Conservation (phyloP, 2,888 invertebrate genomes). For the Notocelia uddmanniana region DNA sequence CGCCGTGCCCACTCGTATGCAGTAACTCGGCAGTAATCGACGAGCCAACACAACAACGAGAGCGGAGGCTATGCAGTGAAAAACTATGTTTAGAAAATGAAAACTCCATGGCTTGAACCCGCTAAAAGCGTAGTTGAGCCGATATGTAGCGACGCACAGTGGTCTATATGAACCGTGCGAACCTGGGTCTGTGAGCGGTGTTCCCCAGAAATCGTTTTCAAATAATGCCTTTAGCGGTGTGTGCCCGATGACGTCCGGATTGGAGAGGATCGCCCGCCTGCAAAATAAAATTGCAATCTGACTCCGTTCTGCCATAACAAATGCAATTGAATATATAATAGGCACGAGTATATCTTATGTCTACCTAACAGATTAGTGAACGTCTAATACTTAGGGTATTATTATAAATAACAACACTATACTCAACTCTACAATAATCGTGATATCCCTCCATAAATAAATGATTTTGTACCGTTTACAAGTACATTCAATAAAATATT, state of each 20-base stretch:
- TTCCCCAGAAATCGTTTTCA: conserved; percentile 99
- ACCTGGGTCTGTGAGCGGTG: conserved; percentile 95
- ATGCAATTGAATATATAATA: conserved; percentile 7
- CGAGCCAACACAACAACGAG: conserved; percentile 92
- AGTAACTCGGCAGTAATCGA: conserved; percentile 88
- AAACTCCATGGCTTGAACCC: conserved; percentile 93
- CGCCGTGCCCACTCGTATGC: conserved; percentile 88
- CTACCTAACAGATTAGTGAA: neutral
- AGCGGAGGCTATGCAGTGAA: conserved; percentile 94
- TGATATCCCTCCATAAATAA: too few species aligned
- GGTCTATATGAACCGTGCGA: conserved; percentile 99
- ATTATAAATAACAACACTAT: too few species aligned
- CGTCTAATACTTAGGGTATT: too few species aligned
- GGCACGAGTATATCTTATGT: neutral
- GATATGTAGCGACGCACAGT: conserved; percentile 94
- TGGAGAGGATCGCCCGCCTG: conserved; percentile 98
- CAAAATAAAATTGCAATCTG: conserved; percentile 65
- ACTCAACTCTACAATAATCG: too few species aligned
- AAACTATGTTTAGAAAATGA: conserved; percentile 93
- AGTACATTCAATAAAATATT: neutral
- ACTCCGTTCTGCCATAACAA: conserved; percentile 41
- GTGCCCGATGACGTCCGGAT: conserved; percentile 95
- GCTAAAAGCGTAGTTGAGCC: conserved; percentile 92
- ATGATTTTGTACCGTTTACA: neutral
- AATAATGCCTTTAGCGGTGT: conserved; percentile 93